phyloP scores from a whole-genome alignment of 2,888 invertebrate genomes.

The Diploptera punctata region DNA sequence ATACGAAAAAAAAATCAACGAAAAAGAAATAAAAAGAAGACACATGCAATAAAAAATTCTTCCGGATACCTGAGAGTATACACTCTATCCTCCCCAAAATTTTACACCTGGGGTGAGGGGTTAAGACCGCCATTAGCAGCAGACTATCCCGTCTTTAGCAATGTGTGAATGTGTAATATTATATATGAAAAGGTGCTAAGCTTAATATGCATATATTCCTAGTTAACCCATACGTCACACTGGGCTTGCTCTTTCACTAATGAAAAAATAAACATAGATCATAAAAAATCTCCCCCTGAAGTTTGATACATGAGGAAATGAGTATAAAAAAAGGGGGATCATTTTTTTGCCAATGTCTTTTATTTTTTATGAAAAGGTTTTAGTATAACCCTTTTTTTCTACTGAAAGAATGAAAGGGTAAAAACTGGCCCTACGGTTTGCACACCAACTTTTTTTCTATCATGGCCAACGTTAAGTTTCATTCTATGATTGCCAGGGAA shows the following conservation, averaged over 20 bases:
- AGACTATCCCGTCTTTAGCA: background rate
- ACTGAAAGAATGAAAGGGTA: constrained; percentile 15
- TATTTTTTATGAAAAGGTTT: constrained; percentile 22
- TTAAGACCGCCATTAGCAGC: constrained; percentile 3
- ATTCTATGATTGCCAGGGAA: background rate
- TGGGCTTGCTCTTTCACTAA: background rate
- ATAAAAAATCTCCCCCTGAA: background rate
- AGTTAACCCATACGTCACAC: background rate
- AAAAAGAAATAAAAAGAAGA: too few relatives aligned
- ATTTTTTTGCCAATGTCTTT: constrained; percentile 19
- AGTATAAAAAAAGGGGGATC: constrained; percentile 5
- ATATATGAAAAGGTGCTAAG: background rate
- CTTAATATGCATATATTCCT: constrained; percentile 13
- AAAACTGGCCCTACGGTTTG: background rate
- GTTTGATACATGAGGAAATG: constrained; percentile 17
- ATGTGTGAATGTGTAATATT: constrained; percentile 5
- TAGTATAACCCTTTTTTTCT: background rate
- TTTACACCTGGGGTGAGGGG: background rate
- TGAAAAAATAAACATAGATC: constrained; percentile 18
- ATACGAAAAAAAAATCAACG: too few relatives aligned
- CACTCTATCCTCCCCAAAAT: background rate
- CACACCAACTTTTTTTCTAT: background rate
- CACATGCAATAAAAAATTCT: background rate
- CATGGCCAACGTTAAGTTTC: background rate
- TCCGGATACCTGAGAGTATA: constrained; percentile 4